Percentiles rank a stretch among this genome's conserved stretches.
Conservation (phyloP, 2,797 vertebrate genomes). For the Pangasius djambal region DNA sequence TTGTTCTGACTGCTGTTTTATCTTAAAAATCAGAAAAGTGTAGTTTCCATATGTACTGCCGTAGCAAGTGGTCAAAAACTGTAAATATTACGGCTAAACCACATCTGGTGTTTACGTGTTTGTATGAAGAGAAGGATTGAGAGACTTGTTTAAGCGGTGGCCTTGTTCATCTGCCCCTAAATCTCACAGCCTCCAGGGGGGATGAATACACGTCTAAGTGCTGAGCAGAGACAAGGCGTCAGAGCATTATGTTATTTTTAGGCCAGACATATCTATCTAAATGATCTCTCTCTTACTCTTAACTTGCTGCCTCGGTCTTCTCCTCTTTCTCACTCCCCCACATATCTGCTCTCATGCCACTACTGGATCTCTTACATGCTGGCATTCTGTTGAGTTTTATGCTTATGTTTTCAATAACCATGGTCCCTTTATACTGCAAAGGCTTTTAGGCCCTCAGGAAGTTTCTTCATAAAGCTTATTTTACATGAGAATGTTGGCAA, state of each 20-base stretch:
- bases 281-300: constrained; percentile 33
- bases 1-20: neutral
- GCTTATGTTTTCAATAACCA: constrained; percentile 36
- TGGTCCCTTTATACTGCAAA: neutral
- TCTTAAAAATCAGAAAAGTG: neutral
- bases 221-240: constrained; percentile 31
- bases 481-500: constrained; percentile 37
- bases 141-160: constrained; percentile 1
- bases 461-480: constrained; percentile 35
- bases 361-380: constrained; percentile 2
- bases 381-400: constrained; percentile 3
- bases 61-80: neutral
- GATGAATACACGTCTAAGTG: constrained; percentile 26
- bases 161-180: constrained; percentile 37
- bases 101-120: neutral
- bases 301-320: constrained; percentile 28
- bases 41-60: neutral
- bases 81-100: neutral
- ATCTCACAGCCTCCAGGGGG: constrained; percentile 36
- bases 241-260: constrained; percentile 50
- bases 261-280: constrained; percentile 39
- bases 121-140: neutral
- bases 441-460: constrained; percentile 8
- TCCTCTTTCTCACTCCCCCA: constrained; percentile 30
- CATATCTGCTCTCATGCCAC: constrained; percentile 33